Evolutionary conservation across 2,797 vertebrate genomes (phyloP), one percentile per base, ranked within the genome.

Genomic region (Lutjanus argentimaculatus): DNA sequence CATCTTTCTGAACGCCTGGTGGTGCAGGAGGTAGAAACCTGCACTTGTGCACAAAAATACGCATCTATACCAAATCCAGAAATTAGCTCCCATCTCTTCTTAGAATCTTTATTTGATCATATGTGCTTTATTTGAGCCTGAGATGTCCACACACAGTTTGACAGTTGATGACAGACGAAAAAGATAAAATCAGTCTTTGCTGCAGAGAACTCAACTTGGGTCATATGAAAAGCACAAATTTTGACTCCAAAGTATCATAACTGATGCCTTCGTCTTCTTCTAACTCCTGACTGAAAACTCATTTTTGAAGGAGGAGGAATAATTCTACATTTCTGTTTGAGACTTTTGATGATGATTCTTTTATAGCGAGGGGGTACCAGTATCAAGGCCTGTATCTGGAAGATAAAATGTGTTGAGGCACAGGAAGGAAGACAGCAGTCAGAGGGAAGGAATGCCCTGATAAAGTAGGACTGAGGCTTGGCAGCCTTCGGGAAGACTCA

Each of bases 371-470:
- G 61, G 65, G 42, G 56, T 0, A 19, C 6, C 9, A 2, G 3
- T 40, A 91, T 91, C 87, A 78, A 61, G 80, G 69, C 2, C 75
- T 2, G 25, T 56, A 88, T 92, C 75, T 77, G 62, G 40, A 22
- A 55, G 79, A 82, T 53, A 51, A 75, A 59, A 49, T 0, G 7
- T 65, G 58, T 19, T 56, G 48, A 45, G 67, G 56, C 4, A 6
- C 65, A 88, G 91, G 91, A 92, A 92, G 87, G 90, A 91, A 91
- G 86, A 75, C 15, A 11, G 62, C 82, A 66, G 67, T 85, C 56
- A 83, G 56, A 42, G 63, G 80, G 74, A 42, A 77, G 77, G 84
- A 88, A 84, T 75, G 77, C 45, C n/a, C 63, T 52, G 88, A 88
- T 89, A 87, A 73, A 75, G 45, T 36, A 76, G n/a, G 61, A 64